These are phyloP conservation scores for Caenorhabditis sp. DNA, from an alignment of 2,888 invertebrate species.

Conservation along the genomic window DNA sequence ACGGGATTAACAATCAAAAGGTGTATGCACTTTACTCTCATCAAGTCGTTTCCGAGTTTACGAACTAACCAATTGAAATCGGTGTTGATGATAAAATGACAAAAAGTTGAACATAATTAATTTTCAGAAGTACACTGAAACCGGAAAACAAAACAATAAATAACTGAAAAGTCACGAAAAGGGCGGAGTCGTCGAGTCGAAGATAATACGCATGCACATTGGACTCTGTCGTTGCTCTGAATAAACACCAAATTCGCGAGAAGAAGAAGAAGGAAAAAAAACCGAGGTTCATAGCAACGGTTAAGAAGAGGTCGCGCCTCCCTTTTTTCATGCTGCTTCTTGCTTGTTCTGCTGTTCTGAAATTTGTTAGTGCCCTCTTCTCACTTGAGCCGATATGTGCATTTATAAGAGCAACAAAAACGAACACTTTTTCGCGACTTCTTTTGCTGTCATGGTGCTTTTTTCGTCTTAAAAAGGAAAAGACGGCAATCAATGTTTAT, in stretches of 20 bases:
- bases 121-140: neutral
- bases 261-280: neutral
- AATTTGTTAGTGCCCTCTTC: neutral
- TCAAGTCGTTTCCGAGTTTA: neutral
- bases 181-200: slow-evolving; percentile 1
- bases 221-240: too few relatives aligned
- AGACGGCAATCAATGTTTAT: neutral
- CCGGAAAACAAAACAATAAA: neutral
- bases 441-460: neutral
- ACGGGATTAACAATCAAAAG: too few relatives aligned
- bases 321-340: neutral
- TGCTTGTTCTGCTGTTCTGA: neutral
- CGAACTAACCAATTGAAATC: neutral
- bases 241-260: neutral
- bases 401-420: neutral
- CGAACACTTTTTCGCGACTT: neutral
- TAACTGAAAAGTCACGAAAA: neutral
- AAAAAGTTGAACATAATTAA: neutral
- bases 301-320: neutral
- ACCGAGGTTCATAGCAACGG: slow-evolving; percentile 5
- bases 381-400: neutral
- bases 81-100: neutral
- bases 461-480: neutral
- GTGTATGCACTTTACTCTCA: neutral
- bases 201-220: neutral